Evolutionary conservation across 2,797 vertebrate species (phyloP), one percentile per base, ranked within the genome.

Genomic region (Sebastes melanostomus): DNA sequence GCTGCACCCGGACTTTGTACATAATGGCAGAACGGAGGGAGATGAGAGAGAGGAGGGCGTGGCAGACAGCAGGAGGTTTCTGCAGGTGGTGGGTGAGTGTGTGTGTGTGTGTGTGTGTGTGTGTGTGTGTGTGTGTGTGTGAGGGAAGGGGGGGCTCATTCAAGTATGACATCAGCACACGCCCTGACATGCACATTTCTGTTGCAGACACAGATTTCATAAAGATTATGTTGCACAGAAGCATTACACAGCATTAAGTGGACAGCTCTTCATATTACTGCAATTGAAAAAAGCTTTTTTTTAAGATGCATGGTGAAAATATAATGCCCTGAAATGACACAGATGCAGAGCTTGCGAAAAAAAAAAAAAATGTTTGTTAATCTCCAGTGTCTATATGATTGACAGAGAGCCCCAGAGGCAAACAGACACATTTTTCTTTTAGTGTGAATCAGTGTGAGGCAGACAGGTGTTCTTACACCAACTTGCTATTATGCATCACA

Each of bases 1-100:
- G 69, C 78, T 83, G 78, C 80, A 80, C 78, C 50, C 50, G 61
- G 72, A 81, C 77, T 81, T 63, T 72, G 34, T 46, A 61, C 75
- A 86, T 81, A 76, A 77, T 58, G 25, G 60, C 62, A 73, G 65
- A 75, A 82, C 60, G 52, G 78, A 62, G 56, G 50, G 38, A 42
- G 67, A 69, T 24, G 22, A 24, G 38, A 42, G 14, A 56, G 62
- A 75, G 59, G 73, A 83, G 38, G 38, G 38, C 13, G 38, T 42
- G 38, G 38, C 38, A 42, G 38, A 42, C 38, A 42, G 38, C 69
- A 82, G 82, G 62, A 67, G 50, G 6, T 36, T 50, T 55, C 67
- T 55, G 66, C 54, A 79, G 79, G 81, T 75, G 75, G 65, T 8
- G 27, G 7, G 46, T 24, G 18, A 2, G 18, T 54, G 61, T 68